These are phyloP conservation scores for Cirrhinus molitorella DNA, from an alignment of 2,797 vertebrate genomes.

Conservation along the genomic window DNA sequence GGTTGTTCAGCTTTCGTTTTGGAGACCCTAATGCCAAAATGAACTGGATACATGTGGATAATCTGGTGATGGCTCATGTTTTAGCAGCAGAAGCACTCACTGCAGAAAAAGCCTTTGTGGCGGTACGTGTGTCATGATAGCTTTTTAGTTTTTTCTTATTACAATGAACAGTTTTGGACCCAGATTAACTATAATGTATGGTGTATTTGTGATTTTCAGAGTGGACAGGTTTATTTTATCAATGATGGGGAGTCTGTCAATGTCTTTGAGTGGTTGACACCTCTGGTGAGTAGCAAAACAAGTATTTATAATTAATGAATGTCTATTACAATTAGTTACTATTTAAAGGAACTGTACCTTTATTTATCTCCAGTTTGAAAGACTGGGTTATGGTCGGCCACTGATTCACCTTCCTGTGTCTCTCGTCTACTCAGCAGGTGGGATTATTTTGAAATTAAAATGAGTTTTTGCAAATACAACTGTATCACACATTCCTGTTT, in stretches of 20 bases:
- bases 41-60: constrained; percentile 95
- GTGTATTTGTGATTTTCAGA: constrained; percentile 75
- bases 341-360: background rate
- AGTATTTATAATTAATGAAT: background rate
- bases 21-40: constrained; percentile 82
- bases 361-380: constrained; percentile 84
- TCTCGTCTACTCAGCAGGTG: constrained; percentile 89
- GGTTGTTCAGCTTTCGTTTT: constrained; percentile 87
- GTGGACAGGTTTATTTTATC: constrained; percentile 92
- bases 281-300: constrained; percentile 80
- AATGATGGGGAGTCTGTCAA: constrained; percentile 91
- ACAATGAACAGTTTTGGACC: background rate
- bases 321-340: background rate
- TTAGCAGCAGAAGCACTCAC: constrained; percentile 88
- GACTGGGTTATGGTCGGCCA: constrained; percentile 86
- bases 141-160: background rate
- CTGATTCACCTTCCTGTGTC: constrained; percentile 85
- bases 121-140: constrained; percentile 80
- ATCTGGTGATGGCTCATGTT: constrained; percentile 89
- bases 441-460: constrained; percentile 13
- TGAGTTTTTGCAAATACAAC: background rate
- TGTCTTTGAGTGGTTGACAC: constrained; percentile 91
- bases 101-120: constrained; percentile 77
- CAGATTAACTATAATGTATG: background rate
- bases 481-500: constrained; percentile 11